Percentiles rank a stretch among this genome's conserved stretches.
These are phyloP conservation scores for Phymatocera aterrima DNA, from an alignment of 2,888 invertebrate species.

Conservation along the genomic window DNA sequence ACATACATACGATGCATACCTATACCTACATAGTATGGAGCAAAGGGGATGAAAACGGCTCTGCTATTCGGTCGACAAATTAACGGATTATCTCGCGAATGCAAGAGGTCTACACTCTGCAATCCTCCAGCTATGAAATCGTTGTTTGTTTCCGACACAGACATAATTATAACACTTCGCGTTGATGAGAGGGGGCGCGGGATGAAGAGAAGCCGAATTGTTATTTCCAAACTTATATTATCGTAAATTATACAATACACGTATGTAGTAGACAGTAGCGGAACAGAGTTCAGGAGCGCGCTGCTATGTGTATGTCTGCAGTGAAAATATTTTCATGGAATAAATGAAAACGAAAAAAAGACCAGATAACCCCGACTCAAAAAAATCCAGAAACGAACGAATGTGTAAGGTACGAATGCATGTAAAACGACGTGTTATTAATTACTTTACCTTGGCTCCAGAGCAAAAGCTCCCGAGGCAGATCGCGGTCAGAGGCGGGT, in stretches of 20 bases:
- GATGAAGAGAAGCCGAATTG: too few species aligned
- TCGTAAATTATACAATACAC: not conserved
- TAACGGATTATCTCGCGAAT: constrained; percentile 35
- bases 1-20: not conserved
- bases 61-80: constrained; percentile 24
- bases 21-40: not conserved
- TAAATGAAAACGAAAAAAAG: not conserved
- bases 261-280: too few species aligned
- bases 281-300: too few species aligned
- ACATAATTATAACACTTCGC: not conserved
- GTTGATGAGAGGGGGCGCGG: not conserved
- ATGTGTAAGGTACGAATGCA: too few species aligned
- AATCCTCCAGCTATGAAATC: not conserved
- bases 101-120: not conserved
- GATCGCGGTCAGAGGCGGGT: too few species aligned
- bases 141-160: not conserved
- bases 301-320: not conserved
- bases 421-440: too few species aligned
- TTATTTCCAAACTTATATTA: not conserved
- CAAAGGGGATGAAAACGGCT: not conserved
- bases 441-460: too few species aligned
- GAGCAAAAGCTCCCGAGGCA: too few species aligned
- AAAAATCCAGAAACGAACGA: too few species aligned
- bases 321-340: not conserved
- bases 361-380: too few species aligned